These are phyloP conservation scores for Temnothorax longispinosus DNA, from an alignment of 1,140 invertebrate species.

Conservation along the genomic window DNA sequence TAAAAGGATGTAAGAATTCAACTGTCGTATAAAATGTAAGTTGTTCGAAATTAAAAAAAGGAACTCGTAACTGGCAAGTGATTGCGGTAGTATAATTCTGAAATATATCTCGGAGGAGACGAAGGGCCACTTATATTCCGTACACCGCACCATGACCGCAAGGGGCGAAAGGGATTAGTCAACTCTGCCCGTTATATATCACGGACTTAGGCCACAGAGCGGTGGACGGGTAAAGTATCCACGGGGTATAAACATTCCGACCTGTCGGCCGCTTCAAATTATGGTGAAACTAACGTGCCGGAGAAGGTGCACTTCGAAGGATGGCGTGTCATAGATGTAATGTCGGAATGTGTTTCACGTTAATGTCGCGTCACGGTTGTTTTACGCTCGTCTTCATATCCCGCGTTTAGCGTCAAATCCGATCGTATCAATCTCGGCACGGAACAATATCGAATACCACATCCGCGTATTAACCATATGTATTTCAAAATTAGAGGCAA, in stretches of 20 bases:
- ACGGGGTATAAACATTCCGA: slow-evolving; percentile 75
- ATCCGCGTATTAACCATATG: neutral
- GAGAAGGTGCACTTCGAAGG: slow-evolving; percentile 33
- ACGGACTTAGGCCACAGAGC: slow-evolving; percentile 68
- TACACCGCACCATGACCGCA: slow-evolving; percentile 54
- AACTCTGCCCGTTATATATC: slow-evolving; percentile 80
- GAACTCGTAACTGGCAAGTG: slow-evolving; percentile 34
- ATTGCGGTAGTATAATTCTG: slow-evolving; percentile 54
- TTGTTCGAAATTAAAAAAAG: slow-evolving; percentile 13
- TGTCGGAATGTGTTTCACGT: slow-evolving; percentile 57
- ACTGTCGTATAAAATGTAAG: slow-evolving; percentile 45
- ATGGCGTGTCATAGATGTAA: slow-evolving; percentile 34
- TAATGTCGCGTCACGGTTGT: slow-evolving; percentile 11
- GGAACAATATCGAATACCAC: neutral
- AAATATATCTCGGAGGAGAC: slow-evolving; percentile 66
- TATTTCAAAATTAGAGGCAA: slow-evolving; percentile 9
- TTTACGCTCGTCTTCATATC: slow-evolving; percentile 19
- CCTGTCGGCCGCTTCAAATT: slow-evolving; percentile 75
- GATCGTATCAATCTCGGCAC: slow-evolving; percentile 14
- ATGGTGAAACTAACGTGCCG: slow-evolving; percentile 62
- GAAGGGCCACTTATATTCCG: slow-evolving; percentile 63
- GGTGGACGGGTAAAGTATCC: slow-evolving; percentile 77
- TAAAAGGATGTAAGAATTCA: slow-evolving; percentile 30
- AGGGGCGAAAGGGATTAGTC: slow-evolving; percentile 79
- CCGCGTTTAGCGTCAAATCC: slow-evolving; percentile 36